Percentiles rank a stretch among this genome's conserved stretches.
These are phyloP conservation scores for Zosterops japonicus DNA, from an alignment of 2,113 vertebrate species.

Conservation along the genomic window DNA sequence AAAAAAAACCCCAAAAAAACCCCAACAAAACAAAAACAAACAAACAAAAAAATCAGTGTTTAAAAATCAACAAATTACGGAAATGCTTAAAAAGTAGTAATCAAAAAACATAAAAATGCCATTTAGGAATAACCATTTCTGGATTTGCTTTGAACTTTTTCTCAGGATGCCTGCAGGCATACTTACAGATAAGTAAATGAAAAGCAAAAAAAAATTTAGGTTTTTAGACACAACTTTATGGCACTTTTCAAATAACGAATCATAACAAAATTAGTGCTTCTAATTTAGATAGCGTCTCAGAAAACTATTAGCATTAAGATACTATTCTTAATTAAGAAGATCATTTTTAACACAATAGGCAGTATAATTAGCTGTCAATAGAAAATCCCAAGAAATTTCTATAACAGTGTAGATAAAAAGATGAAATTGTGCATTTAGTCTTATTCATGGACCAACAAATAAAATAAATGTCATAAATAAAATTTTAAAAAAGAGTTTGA, in stretches of 20 bases:
- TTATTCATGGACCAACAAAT: background rate
- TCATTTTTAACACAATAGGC: background rate
- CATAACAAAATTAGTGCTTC: background rate
- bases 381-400: background rate
- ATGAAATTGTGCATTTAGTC: background rate
- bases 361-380: background rate
- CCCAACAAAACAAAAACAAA: background rate
- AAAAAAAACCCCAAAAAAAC: background rate
- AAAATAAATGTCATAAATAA: slow-evolving; percentile 27
- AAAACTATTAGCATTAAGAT: background rate
- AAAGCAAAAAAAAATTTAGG: background rate
- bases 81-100: background rate
- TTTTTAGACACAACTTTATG: background rate
- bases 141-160: background rate
- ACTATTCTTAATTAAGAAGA: background rate
- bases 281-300: background rate
- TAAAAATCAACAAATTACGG: background rate
- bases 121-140: background rate
- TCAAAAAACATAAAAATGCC: background rate
- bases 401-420: background rate
- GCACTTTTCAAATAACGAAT: background rate
- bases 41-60: background rate
- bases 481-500: background rate
- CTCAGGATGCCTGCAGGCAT: background rate
- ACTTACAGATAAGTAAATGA: background rate